phyloP scores from a whole-genome alignment of 2,888 invertebrate genomes.

The Meghimatium bilineatum region DNA sequence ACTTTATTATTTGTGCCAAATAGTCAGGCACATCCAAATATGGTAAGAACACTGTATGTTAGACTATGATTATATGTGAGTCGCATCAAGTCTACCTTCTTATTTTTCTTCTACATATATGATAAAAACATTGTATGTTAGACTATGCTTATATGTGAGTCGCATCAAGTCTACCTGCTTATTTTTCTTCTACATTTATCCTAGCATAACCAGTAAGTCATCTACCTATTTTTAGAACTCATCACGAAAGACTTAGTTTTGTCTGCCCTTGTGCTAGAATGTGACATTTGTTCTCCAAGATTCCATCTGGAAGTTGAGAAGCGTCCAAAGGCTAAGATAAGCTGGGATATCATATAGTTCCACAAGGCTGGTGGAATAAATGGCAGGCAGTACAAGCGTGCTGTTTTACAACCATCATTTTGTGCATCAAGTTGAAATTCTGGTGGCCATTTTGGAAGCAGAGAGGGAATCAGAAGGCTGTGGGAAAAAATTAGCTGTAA shows the following conservation, averaged over 20 bases:
- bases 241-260: slow-evolving; percentile 19
- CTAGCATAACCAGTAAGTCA: too few species aligned
- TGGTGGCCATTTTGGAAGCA: slow-evolving; percentile 56
- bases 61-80: too few species aligned
- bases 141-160: too few species aligned
- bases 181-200: too few species aligned
- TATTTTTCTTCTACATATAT: too few species aligned
- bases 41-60: too few species aligned
- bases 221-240: slow-evolving; percentile 18
- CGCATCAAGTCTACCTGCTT: too few species aligned
- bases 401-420: slow-evolving; percentile 16
- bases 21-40: too few species aligned
- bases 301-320: slow-evolving; percentile 35
- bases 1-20: too few species aligned
- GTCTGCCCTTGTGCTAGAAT: neutral
- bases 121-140: too few species aligned
- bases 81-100: too few species aligned
- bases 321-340: slow-evolving; percentile 39
- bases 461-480: slow-evolving; percentile 71
- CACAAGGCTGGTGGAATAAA: slow-evolving; percentile 71
- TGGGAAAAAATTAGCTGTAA: slow-evolving; percentile 30
- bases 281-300: slow-evolving; percentile 14
- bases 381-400: slow-evolving; percentile 66
- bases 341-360: slow-evolving; percentile 54
- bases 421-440: slow-evolving; percentile 16